Evolutionary conservation across 2,113 vertebrate genomes (phyloP).

Genomic region (Siphamia tubifer): DNA sequence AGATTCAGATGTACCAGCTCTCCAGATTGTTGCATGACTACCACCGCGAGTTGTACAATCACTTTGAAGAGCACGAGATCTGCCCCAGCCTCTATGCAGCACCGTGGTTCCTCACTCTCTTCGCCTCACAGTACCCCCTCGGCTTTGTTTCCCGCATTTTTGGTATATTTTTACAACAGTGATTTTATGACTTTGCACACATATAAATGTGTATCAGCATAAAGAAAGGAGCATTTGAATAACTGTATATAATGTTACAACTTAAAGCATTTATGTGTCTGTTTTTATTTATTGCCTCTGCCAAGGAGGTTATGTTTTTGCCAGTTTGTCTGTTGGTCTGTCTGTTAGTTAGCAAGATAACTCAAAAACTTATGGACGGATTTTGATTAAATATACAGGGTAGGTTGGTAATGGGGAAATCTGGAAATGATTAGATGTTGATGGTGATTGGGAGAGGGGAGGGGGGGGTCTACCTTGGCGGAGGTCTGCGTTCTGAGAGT

Average conservation of each 20-base stretch:
- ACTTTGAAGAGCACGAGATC: constrained; percentile 96
- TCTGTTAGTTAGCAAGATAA: no score
- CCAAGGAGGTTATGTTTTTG: no score
- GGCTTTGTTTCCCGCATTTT: constrained; percentile 96
- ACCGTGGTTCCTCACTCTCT: constrained; percentile 96
- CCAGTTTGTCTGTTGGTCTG: no score
- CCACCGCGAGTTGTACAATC: constrained; percentile 91
- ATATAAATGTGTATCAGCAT: background rate
- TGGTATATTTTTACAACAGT: constrained; percentile 78
- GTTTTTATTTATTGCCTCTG: no score
- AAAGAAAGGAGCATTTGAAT: background rate
- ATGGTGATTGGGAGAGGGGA: no score
- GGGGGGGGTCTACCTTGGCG: no score
- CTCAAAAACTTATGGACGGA: no score
- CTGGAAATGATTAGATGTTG: no score
- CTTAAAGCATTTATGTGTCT: background rate
- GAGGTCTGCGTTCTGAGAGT: no score
- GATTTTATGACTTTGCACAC: background rate
- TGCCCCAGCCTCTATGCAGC: constrained; percentile 97
- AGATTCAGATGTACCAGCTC: constrained; percentile 99
- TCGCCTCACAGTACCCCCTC: constrained; percentile 94
- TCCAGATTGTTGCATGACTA: constrained; percentile 97
- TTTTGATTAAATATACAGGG: no score
- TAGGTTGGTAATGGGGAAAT: no score
- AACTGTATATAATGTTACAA: background rate